Conservation (phyloP, 2,113 vertebrate species). For the Ginglymostoma cirratum region DNA sequence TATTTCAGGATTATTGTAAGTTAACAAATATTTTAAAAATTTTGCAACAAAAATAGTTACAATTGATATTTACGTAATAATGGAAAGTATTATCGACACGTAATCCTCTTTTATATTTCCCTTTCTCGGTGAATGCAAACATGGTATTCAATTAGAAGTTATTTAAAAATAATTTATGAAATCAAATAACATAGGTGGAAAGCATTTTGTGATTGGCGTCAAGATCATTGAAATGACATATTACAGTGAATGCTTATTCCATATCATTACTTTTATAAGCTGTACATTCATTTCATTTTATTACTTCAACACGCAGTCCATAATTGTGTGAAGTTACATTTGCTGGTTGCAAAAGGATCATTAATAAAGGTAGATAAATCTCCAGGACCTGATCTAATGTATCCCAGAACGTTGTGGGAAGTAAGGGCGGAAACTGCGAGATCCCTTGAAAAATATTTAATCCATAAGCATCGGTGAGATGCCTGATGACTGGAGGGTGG, state of each 20-base stretch:
- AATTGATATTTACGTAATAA: not conserved
- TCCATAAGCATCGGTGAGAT: too few species aligned
- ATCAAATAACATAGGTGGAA: not conserved
- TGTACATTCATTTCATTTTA: slow-evolving; percentile 3
- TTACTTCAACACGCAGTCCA: not conserved
- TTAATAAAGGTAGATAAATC: not conserved
- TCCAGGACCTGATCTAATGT: too few species aligned
- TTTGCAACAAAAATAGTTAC: not conserved
- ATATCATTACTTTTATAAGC: not conserved
- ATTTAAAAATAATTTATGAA: not conserved
- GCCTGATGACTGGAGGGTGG: too few species aligned
- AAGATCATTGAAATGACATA: not conserved
- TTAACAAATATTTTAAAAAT: not conserved
- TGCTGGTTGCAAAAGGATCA: not conserved
- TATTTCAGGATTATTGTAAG: not conserved
- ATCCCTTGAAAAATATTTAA: too few species aligned
- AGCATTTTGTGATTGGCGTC: not conserved
- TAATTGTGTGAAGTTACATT: not conserved
- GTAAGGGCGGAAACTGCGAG: too few species aligned
- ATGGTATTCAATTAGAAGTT: not conserved
- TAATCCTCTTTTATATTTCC: not conserved
- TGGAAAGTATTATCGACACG: not conserved
- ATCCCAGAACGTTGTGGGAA: too few species aligned
- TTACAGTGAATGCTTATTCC: not conserved
- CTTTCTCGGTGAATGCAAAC: not conserved